These are phyloP conservation scores for Aleiodes testaceus DNA, from an alignment of 2,888 invertebrate genomes.

Conservation along the genomic window DNA sequence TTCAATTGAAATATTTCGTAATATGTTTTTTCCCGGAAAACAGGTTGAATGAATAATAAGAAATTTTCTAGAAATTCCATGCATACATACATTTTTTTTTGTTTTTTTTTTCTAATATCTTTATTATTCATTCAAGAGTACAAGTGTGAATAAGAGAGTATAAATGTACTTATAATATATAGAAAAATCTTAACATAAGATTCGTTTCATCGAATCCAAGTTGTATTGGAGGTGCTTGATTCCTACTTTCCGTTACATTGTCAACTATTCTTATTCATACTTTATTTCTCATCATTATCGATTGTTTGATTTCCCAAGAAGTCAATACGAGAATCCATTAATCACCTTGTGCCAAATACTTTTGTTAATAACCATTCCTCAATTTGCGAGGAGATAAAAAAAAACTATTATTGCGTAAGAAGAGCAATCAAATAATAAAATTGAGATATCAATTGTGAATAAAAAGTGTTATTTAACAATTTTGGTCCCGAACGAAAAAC, in stretches of 20 bases:
- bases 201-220: neutral
- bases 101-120: slow-evolving; percentile 51
- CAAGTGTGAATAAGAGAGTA: slow-evolving; percentile 45
- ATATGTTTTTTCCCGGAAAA: slow-evolving; percentile 2
- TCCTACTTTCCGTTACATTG: too few relatives aligned
- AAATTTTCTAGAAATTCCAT: slow-evolving; percentile 44
- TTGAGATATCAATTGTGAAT: slow-evolving; percentile 24
- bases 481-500: slow-evolving; percentile 84
- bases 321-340: too few relatives aligned
- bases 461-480: slow-evolving; percentile 68
- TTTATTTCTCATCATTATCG: too few relatives aligned
- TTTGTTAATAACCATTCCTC: too few relatives aligned
- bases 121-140: slow-evolving; percentile 72
- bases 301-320: too few relatives aligned
- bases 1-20: neutral
- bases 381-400: too few relatives aligned
- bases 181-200: neutral
- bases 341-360: too few relatives aligned
- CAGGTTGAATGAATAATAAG: slow-evolving; percentile 70
- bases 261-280: too few relatives aligned
- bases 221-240: too few relatives aligned
- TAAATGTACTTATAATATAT: neutral
- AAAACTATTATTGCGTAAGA: neutral
- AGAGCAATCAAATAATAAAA: slow-evolving; percentile 40
- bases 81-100: slow-evolving; percentile 47